phyloP scores from a whole-genome alignment of 2,113 vertebrate genomes.

The Leptodactylus fuscus region DNA sequence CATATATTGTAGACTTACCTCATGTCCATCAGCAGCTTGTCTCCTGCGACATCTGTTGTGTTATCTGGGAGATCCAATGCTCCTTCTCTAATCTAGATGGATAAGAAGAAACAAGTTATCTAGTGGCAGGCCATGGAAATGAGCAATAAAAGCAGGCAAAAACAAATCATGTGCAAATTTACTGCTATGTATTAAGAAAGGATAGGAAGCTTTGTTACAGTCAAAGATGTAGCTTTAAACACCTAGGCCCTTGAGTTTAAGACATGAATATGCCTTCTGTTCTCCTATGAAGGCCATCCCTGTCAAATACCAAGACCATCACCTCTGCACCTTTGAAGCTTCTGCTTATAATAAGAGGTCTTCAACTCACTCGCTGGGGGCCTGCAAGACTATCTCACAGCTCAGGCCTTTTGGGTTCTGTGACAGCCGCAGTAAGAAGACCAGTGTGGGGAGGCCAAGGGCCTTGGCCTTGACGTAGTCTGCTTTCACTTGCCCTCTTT shows the following conservation, averaged over 20 bases:
- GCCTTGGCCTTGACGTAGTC: slow-evolving; percentile 66
- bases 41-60: not conserved
- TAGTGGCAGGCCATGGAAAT: too few species aligned
- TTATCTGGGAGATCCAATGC: slow-evolving; percentile 51
- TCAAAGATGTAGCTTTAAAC: too few species aligned
- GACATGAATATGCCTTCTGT: not conserved
- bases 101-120: too few species aligned
- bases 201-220: too few species aligned
- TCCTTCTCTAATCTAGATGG: slow-evolving; percentile 46
- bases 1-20: not conserved
- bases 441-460: slow-evolving; percentile 70
- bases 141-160: too few species aligned
- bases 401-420: slow-evolving; percentile 65
- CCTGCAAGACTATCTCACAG: slow-evolving; percentile 69
- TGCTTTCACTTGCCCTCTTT: slow-evolving; percentile 65
- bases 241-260: not conserved
- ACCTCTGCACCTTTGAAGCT: not conserved
- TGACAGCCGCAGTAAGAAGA: slow-evolving; percentile 72
- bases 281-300: not conserved
- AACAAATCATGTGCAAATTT: not conserved
- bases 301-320: too few species aligned
- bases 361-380: slow-evolving; percentile 67
- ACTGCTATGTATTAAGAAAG: not conserved
- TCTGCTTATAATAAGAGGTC: not conserved
- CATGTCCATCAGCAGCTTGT: not conserved